Conservation (phyloP, 2,888 invertebrate species). For the Seladonia tumulorum region DNA sequence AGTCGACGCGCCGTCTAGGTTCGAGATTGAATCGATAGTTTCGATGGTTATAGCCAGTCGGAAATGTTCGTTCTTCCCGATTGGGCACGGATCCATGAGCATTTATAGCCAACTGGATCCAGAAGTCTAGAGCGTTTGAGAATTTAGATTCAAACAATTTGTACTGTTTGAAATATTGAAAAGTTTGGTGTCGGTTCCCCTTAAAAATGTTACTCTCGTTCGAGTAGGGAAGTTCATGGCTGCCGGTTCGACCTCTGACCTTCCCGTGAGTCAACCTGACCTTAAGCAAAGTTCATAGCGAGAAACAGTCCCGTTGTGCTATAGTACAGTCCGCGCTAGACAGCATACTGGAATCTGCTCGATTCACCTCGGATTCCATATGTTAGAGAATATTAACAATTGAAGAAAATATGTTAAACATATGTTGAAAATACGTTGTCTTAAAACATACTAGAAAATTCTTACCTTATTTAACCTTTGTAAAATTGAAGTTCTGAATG, state of each 20-base stretch:
- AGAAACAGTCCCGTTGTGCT: neutral
- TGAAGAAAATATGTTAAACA: neutral
- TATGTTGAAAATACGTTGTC: neutral
- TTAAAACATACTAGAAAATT: neutral
- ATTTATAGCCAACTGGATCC: neutral
- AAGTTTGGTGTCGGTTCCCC: neutral
- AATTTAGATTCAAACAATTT: no score
- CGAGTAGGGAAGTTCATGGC: neutral
- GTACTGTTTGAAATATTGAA: no score
- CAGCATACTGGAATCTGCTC: neutral
- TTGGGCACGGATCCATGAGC: neutral
- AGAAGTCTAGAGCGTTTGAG: no score
- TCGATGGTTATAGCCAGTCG: no score
- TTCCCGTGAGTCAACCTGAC: constrained; percentile 12
- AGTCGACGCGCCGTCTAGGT: neutral
- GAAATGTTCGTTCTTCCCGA: neutral
- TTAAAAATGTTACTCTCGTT: neutral
- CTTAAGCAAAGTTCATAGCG: constrained; percentile 13
- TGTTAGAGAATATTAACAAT: neutral
- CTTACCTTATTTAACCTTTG: no score
- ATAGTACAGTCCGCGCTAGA: neutral
- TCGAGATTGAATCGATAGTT: no score
- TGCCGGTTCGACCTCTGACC: neutral
- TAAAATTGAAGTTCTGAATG: no score
- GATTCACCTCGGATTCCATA: neutral